These are phyloP conservation scores for Acrobeloides nanus DNA, from an alignment of 2,888 invertebrate genomes.

Conservation along the genomic window DNA sequence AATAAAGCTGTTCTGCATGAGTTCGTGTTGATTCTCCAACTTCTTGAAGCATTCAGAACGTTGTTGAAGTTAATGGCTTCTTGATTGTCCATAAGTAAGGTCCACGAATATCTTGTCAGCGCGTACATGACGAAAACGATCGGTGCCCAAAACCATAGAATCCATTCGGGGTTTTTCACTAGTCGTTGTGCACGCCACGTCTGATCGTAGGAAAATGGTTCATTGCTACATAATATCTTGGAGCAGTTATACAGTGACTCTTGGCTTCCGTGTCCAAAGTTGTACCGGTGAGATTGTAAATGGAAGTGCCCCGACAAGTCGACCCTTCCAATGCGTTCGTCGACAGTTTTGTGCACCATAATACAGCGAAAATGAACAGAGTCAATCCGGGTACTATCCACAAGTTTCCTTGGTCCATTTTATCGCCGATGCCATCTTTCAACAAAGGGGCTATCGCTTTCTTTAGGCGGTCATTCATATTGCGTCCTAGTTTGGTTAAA, in stretches of 20 bases:
- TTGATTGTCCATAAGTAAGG: slow-evolving; percentile 20
- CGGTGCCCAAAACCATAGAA: too few relatives aligned
- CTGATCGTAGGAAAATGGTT: slow-evolving; percentile 16
- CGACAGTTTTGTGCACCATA: slow-evolving; percentile 21
- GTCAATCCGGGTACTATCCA: slow-evolving; percentile 25
- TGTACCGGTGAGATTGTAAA: slow-evolving; percentile 18
- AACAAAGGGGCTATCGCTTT: slow-evolving; percentile 10
- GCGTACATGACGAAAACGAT: slow-evolving; percentile 24
- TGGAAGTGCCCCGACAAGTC: slow-evolving; percentile 18
- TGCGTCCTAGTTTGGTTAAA: slow-evolving; percentile 9
- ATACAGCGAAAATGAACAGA: slow-evolving; percentile 17
- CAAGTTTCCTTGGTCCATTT: slow-evolving; percentile 18
- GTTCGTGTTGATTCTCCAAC: too few relatives aligned
- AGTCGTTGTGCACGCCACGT: slow-evolving; percentile 14
- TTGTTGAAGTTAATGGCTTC: too few relatives aligned
- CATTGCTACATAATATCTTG: slow-evolving; percentile 19
- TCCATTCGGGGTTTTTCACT: slow-evolving; percentile 21
- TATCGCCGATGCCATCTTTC: slow-evolving; percentile 23
- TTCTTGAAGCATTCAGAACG: too few relatives aligned
- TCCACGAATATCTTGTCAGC: slow-evolving; percentile 19
- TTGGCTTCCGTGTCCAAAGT: slow-evolving; percentile 19
- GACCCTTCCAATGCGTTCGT: slow-evolving; percentile 21
- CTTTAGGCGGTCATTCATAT: slow-evolving; percentile 12
- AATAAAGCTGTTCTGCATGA: too few relatives aligned
- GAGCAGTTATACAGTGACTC: slow-evolving; percentile 18